Evolutionary conservation across 1,140 invertebrate species (phyloP).

Genomic region (Hyphantria cunea): DNA sequence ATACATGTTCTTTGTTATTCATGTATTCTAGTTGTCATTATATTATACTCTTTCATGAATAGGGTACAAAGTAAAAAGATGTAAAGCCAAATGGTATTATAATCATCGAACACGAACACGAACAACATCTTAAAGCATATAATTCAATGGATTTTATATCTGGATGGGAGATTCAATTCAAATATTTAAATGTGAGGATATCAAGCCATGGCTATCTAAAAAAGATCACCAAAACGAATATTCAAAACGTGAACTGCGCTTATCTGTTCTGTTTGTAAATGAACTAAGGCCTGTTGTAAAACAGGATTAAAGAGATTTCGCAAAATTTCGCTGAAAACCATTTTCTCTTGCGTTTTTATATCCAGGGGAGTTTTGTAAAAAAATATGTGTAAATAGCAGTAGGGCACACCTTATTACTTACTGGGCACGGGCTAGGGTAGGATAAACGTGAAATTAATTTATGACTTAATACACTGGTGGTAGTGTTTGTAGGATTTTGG

Average conservation of each 20-base stretch:
- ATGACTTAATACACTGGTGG: slow-evolving; percentile 49
- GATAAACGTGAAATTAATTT: slow-evolving; percentile 55
- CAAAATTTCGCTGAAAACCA: slow-evolving; percentile 37
- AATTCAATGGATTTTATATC: slow-evolving; percentile 18
- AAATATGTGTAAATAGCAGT: slow-evolving; percentile 48
- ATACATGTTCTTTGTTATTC: neutral
- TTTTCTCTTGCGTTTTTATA: slow-evolving; percentile 31
- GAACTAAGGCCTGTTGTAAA: slow-evolving; percentile 46
- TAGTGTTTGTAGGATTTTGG: slow-evolving; percentile 6
- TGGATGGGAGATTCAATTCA: slow-evolving; percentile 2
- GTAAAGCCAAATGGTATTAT: slow-evolving; percentile 13
- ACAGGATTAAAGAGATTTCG: slow-evolving; percentile 47
- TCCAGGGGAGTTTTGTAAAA: slow-evolving; percentile 22
- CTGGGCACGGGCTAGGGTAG: slow-evolving; percentile 5
- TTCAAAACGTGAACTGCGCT: slow-evolving; percentile 34
- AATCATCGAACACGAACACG: no score
- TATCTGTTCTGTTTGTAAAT: slow-evolving; percentile 50
- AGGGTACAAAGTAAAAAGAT: slow-evolving; percentile 6
- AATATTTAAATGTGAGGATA: slow-evolving; percentile 32
- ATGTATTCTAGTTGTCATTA: neutral
- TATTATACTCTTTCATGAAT: no score
- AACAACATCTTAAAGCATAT: slow-evolving; percentile 18
- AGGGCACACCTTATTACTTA: slow-evolving; percentile 45
- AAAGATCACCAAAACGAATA: slow-evolving; percentile 35
- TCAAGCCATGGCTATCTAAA: slow-evolving; percentile 33